Base-by-base conservation (phyloP, 2,113 vertebrate species). In the Corvus cornix region DNA sequence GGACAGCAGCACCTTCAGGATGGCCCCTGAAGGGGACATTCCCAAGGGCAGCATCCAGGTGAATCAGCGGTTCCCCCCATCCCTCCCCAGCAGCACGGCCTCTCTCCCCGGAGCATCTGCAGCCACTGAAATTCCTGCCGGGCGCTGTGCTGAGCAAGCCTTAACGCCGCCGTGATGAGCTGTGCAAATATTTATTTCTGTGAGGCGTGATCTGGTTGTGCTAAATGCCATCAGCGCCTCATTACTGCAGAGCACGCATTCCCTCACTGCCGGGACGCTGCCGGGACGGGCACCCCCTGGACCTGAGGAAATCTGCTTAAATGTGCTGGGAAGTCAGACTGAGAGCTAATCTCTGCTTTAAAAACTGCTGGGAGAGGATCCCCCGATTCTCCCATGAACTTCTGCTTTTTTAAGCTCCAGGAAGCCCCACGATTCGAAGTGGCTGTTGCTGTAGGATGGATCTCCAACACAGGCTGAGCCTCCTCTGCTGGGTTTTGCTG, bases 121-220 rank as follows among this genome's bases (percentile, higher is more conserved):
- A 67, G 52, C 31, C 82, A 16, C 11, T 84, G 68, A 35, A 56
- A 90, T 90, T n/a, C 75, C 6, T 26, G 68, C 81, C 77, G 46
- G 84, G 35, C 77, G 15, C 27, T 55, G 92, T 93, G 96, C 96
- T 96, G 63, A 33, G 52, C 39, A 68, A 97, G 91, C 93, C 75
- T 67, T 89, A 20, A 16, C 1, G 12, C 44, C 7, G 1, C 91
- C 90, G 72, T 75, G 94, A 90, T 90, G 93, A 96, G 73, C 94
- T 96, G 91, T 97, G 95, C 95, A 96, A 96, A 95, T 96, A 93
- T 95, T 93, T 93, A 26, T 78, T 75, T 93, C 87, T 62, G 64
- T 55, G 86, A 93, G 89, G 78, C 37, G 11, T 91, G 93, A 83
- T 88, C 74, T 49, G 76, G 70, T 86, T 91, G 73, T 60, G 68